A percentile compares a stretch with the other conserved stretches of the same genome.
Conservation (phyloP, 2,888 invertebrate genomes). For the Lamproptera curius region DNA sequence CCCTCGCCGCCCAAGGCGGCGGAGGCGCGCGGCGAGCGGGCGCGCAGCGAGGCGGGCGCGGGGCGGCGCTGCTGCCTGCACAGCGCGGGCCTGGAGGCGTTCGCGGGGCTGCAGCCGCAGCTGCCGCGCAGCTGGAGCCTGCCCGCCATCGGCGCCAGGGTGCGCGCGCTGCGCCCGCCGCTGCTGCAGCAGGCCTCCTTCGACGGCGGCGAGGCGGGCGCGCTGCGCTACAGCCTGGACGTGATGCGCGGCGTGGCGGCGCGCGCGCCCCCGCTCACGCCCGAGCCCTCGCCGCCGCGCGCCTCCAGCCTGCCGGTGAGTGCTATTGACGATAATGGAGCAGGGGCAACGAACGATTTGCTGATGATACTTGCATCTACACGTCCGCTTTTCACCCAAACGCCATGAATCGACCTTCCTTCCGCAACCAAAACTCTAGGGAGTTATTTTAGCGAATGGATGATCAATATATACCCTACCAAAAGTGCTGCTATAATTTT, state of each 20-base stretch:
- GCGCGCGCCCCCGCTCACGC: slow-evolving; percentile 53
- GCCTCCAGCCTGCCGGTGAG: slow-evolving; percentile 56
- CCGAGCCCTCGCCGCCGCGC: slow-evolving; percentile 36
- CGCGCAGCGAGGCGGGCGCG: slow-evolving; percentile 14
- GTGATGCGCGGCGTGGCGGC: slow-evolving; percentile 89
- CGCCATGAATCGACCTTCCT: no score
- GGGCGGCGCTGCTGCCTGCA: slow-evolving; percentile 79
- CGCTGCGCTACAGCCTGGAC: slow-evolving; percentile 85
- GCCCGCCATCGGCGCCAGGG: slow-evolving; percentile 79
- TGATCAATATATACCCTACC: no score
- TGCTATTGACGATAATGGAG: slow-evolving; percentile 24
- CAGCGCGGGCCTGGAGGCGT: slow-evolving; percentile 89
- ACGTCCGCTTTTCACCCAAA: no score
- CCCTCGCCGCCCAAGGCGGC: slow-evolving; percentile 25
- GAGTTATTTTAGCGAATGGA: no score
- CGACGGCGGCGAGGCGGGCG: slow-evolving; percentile 85
- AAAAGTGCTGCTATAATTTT: no score
- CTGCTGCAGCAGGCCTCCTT: slow-evolving; percentile 92
- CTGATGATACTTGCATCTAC: no score
- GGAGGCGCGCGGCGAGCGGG: slow-evolving; percentile 21
- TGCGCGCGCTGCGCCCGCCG: slow-evolving; percentile 84
- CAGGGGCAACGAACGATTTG: no score
- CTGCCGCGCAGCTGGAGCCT: slow-evolving; percentile 87
- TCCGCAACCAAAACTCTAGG: no score
- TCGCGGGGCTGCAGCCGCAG: slow-evolving; percentile 81